phyloP scores from a whole-genome alignment of 2,113 vertebrate genomes.

The Pontoporia blainvillei region DNA sequence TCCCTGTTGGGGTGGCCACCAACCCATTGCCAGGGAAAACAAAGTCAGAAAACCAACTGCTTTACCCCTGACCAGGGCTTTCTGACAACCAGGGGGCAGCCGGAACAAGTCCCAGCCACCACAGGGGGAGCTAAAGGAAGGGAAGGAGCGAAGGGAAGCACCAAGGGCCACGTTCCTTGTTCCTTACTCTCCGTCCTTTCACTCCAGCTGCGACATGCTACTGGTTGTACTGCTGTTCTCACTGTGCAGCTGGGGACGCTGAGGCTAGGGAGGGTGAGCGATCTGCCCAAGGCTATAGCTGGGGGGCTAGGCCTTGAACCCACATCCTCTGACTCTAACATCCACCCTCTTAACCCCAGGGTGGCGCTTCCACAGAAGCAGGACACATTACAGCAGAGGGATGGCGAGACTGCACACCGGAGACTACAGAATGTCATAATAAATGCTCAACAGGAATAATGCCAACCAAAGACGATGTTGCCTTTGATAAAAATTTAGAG shows the following conservation, averaged over 20 bases:
- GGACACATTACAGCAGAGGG: neutral
- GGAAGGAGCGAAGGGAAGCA: accelerated
- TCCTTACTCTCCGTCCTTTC: neutral
- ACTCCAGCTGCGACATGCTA: neutral
- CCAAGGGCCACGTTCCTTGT: neutral
- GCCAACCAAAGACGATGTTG: neutral
- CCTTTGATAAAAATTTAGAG: neutral
- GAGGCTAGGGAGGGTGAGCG: neutral
- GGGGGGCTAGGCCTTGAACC: neutral
- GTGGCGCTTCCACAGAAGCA: neutral
- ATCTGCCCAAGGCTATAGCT: neutral
- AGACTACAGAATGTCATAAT: neutral
- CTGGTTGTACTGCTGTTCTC: neutral
- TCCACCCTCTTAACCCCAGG: neutral
- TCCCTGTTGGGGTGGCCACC: neutral
- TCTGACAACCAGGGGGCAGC: neutral
- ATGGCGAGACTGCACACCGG: neutral
- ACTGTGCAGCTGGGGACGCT: neutral
- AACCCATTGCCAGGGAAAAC: neutral
- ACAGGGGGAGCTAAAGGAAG: neutral
- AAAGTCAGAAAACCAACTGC: neutral
- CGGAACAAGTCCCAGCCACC: neutral
- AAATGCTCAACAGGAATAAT: neutral
- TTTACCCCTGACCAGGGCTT: neutral
- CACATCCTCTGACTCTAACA: neutral